A percentile compares a stretch with the other conserved stretches of the same genome.
Evolutionary conservation across 1,140 invertebrate species (phyloP).

Genomic region (Zaprionus tsacasi): DNA sequence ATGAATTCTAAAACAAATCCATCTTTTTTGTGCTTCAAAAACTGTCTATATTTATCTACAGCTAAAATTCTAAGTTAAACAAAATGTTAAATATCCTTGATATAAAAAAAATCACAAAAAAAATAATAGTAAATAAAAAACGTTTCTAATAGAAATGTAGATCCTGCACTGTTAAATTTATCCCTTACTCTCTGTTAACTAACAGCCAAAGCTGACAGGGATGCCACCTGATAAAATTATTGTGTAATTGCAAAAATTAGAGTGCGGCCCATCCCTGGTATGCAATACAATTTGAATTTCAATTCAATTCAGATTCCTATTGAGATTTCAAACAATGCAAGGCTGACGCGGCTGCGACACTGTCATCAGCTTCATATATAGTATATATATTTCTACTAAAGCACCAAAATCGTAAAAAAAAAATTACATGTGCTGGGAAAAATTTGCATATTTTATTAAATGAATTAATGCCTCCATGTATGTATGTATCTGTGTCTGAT

Average conservation of each 20-base stretch:
- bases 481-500: constrained; percentile 18
- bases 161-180: neutral
- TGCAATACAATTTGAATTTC: neutral
- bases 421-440: constrained; percentile 34
- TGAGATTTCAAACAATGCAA: constrained; percentile 31
- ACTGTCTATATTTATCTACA: neutral
- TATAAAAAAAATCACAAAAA: too few species aligned
- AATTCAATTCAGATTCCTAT: constrained; percentile 11
- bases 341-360: neutral
- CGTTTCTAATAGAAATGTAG: too few species aligned
- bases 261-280: neutral
- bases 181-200: neutral
- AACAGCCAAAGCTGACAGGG: neutral
- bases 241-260: neutral
- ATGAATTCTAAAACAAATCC: neutral
- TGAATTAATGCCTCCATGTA: constrained; percentile 47
- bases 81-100: too few species aligned
- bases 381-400: constrained; percentile 10
- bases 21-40: neutral
- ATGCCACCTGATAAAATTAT: neutral
- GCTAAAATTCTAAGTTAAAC: too few species aligned
- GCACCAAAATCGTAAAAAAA: constrained; percentile 26
- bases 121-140: too few species aligned
- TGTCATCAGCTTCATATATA: neutral
- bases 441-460: constrained; percentile 71